A percentile compares a stretch with the other conserved stretches of the same genome.
Conservation (phyloP, 23 tunicate genomes). For the Botrylloides violaceus region DNA sequence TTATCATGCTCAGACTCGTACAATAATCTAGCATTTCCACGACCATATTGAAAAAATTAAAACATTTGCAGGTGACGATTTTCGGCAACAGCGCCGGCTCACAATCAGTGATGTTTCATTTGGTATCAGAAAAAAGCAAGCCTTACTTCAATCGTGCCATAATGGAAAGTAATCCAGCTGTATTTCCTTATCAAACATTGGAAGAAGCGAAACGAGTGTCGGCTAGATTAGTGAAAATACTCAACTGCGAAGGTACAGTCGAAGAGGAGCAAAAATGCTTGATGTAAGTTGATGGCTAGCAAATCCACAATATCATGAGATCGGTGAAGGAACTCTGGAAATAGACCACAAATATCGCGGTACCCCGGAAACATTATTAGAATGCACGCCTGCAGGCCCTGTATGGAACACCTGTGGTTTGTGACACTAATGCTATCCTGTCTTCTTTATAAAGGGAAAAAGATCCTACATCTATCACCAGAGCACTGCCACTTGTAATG, state of each 20-base stretch:
- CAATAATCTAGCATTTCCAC: too few relatives aligned
- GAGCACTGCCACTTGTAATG: conserved; percentile 5
- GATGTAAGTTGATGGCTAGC: conserved; percentile 4
- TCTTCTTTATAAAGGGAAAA: conserved; percentile 18
- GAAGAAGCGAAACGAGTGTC: conserved; percentile 13
- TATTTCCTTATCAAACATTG: conserved; percentile 17
- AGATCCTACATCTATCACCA: neutral
- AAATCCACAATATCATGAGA: neutral
- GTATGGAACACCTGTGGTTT: too few relatives aligned
- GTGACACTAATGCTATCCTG: too few relatives aligned
- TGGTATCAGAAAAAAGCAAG: conserved; percentile 47
- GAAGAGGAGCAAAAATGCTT: conserved; percentile 16
- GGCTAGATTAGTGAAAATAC: neutral
- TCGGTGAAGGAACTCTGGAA: neutral
- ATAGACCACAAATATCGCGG: neutral
- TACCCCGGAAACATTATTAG: too few relatives aligned
- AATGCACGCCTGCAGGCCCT: too few relatives aligned
- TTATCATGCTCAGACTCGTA: too few relatives aligned
- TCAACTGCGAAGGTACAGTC: conserved; percentile 6
- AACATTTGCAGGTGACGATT: conserved; percentile 64
- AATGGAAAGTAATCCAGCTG: conserved; percentile 46
- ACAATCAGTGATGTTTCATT: conserved; percentile 65
- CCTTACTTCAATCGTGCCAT: conserved; percentile 50
- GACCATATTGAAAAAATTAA: too few relatives aligned
- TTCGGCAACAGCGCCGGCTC: conserved; percentile 80